Evolutionary conservation across 1,140 invertebrate species (phyloP).

Genomic region (Euura lappo): DNA sequence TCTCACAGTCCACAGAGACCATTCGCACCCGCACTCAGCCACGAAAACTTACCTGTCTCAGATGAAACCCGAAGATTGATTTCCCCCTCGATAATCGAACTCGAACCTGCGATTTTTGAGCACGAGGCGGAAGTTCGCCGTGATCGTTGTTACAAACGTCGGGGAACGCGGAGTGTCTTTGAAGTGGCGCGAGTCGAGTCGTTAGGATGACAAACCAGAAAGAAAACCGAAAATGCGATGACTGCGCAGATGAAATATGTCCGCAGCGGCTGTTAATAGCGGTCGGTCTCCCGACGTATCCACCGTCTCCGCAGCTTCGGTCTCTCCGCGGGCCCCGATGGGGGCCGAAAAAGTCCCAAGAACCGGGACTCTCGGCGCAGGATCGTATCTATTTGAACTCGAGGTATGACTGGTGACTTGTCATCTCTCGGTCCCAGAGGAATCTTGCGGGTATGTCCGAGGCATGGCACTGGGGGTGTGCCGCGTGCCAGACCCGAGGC

Average conservation of each 20-base stretch:
- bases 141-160: too few species aligned
- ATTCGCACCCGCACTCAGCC: too few species aligned
- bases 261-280: constrained; percentile 43
- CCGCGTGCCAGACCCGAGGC: constrained; percentile 54
- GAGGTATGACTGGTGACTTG: constrained; percentile 20
- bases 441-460: constrained; percentile 33
- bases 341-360: constrained; percentile 9
- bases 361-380: not conserved
- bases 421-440: constrained; percentile 23
- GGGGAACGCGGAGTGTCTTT: constrained; percentile 36
- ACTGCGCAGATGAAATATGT: constrained; percentile 54
- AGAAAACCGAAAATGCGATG: constrained; percentile 56
- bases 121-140: too few species aligned
- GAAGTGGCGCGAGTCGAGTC: constrained; percentile 22
- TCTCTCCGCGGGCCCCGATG: not conserved
- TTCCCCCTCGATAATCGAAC: too few species aligned
- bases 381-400: constrained; percentile 7
- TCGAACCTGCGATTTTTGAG: too few species aligned
- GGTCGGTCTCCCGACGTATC: constrained; percentile 18
- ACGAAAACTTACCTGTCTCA: too few species aligned
- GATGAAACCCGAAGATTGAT: too few species aligned
- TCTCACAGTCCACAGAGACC: too few species aligned
- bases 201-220: constrained; percentile 44
- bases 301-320: not conserved
- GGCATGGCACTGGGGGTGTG: constrained; percentile 42